A percentile compares a stretch with the other conserved stretches of the same genome.
These are phyloP conservation scores for Drosophila bifasciata DNA, from an alignment of 1,140 invertebrate genomes.

Conservation along the genomic window DNA sequence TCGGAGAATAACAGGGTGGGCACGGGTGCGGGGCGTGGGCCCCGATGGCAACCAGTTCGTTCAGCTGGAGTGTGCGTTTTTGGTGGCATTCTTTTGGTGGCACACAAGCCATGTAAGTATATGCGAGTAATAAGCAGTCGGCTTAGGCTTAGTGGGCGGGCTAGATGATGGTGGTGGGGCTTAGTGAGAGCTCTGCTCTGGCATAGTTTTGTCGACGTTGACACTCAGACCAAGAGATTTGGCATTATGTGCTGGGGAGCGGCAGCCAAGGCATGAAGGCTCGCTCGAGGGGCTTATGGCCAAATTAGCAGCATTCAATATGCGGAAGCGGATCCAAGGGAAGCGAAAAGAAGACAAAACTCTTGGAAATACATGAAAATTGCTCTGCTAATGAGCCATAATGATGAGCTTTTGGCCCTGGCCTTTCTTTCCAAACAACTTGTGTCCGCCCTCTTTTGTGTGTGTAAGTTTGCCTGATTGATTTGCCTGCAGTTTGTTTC, in stretches of 20 bases:
- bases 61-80: slow-evolving; percentile 18
- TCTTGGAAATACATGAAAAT: slow-evolving; percentile 58
- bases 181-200: slow-evolving; percentile 36
- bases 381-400: slow-evolving; percentile 81
- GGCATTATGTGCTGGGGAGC: slow-evolving; percentile 55
- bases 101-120: slow-evolving; percentile 37
- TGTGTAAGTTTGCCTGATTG: slow-evolving; percentile 67
- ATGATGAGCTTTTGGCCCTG: slow-evolving; percentile 68
- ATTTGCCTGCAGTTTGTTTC: slow-evolving; percentile 75
- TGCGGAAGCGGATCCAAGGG: slow-evolving; percentile 47
- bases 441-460: slow-evolving; percentile 30
- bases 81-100: slow-evolving; percentile 26
- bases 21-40: background rate
- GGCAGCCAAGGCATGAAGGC: too few species aligned
- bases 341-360: slow-evolving; percentile 4
- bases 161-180: slow-evolving; percentile 14
- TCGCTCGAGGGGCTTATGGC: slow-evolving; percentile 62
- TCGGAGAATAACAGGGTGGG: background rate
- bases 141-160: slow-evolving; percentile 46
- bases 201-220: slow-evolving; percentile 64
- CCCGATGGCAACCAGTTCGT: slow-evolving; percentile 28
- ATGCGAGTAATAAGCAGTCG: slow-evolving; percentile 72
- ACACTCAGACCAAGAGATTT: slow-evolving; percentile 51
- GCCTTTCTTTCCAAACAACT: slow-evolving; percentile 26
- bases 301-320: slow-evolving; percentile 81